Base-by-base conservation (phyloP, 2,113 vertebrate genomes). In the Puma concolor region DNA sequence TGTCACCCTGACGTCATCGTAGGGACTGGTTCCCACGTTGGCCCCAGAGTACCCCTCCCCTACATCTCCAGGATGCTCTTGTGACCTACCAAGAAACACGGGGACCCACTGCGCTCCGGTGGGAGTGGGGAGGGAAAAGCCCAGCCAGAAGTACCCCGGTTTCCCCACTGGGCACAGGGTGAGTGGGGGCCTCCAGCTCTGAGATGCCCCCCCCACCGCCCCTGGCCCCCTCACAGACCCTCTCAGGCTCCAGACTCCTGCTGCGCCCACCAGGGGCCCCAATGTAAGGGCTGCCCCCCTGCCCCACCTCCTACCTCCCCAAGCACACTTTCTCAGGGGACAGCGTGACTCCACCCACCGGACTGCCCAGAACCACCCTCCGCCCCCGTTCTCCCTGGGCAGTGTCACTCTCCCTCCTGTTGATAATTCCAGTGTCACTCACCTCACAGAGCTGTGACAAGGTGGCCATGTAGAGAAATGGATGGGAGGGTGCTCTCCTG, bases 291-390 rank as follows among this genome's bases (percentile, higher is more conserved):
- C 11, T 5, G 5, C 6, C 27, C n/a, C 31, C 25, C 4, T 23
- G n/a, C 25, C 50, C 25, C 31, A 36, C 5, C 29, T 71, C 17
- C 36, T 41, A 31, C 23, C 13, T 50, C 17, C 10, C 12, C 19
- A 5, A 25, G n/a, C 1, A 0, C 21, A 21, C 15, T 83, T 71
- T 52, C 60, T 82, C 27, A 1, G 60, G 21, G 19, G 0, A 13
- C 76, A 5, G 16, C 0, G 0, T 11, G 50, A 54, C 52, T 83
- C 48, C 6, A 13, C 6, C n/a, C 4, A 0, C 80, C 0, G 23
- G 17, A 27, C 23, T 5, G 27, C 63, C 36, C 38, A 5, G 14
- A 0, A 0, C 7, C 14, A 0, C 15, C 67, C 50, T 1, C 23
- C 41, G 36, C 67, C 31, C 25, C 36, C 17, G 4, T 12, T 52